Evolutionary conservation across 64 coral and sea anemone species (phyloP).

Genomic region (Actinia tenebrosa): DNA sequence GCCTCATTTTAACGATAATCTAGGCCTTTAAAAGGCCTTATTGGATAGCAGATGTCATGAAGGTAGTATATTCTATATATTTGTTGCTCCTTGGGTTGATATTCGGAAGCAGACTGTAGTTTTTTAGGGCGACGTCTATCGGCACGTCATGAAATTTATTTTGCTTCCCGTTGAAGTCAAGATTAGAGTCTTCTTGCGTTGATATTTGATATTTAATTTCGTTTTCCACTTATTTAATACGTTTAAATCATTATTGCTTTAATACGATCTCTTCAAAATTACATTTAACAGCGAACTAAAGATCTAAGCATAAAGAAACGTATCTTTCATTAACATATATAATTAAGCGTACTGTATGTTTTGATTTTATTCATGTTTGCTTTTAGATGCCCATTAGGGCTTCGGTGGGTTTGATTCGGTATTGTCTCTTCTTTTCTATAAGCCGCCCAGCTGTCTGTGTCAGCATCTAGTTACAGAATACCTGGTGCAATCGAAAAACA

Average conservation of each 20-base stretch:
- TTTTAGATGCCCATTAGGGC: too few species aligned
- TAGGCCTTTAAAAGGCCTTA: not conserved
- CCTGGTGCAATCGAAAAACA: too few species aligned
- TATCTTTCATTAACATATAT: too few species aligned
- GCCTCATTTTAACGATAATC: not conserved
- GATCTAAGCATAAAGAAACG: not conserved
- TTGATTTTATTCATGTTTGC: not conserved
- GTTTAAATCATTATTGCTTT: not conserved
- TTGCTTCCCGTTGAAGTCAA: not conserved
- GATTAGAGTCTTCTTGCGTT: not conserved
- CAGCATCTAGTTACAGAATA: too few species aligned
- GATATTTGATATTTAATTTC: not conserved
- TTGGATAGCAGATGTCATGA: not conserved
- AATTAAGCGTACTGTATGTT: too few species aligned
- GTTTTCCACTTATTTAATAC: not conserved
- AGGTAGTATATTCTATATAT: conserved; percentile 1
- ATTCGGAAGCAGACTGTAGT: not conserved
- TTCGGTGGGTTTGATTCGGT: too few species aligned
- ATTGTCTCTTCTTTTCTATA: too few species aligned
- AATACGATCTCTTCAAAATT: not conserved
- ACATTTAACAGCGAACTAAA: not conserved
- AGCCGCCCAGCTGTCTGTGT: too few species aligned
- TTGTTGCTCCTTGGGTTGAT: not conserved
- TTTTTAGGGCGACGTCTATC: not conserved
- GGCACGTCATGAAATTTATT: not conserved